Base-by-base conservation (phyloP, 2,888 invertebrate species). In the Orthosia gracilis region DNA sequence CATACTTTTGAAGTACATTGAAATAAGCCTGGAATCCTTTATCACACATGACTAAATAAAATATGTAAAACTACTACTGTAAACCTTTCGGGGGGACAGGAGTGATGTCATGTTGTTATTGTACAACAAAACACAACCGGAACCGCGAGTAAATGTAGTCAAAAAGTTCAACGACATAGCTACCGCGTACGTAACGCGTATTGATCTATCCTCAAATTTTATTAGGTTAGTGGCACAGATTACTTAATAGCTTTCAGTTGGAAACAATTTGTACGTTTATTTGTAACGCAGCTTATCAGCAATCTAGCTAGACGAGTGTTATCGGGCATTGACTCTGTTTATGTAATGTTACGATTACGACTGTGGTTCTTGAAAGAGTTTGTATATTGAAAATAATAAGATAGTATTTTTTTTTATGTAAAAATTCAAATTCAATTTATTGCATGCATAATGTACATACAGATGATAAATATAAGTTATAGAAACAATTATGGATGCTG, bases 211-310 rank as follows among this genome's bases (percentile, higher is more conserved):
- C 57, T 50, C 49, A 3, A 69, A 63, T 66, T 69, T 69, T 79
- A 79, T 79, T 79, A 54, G 78, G 80, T 79, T 63, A 79, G 26
- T 79, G 11, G 80, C 57, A 79, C 78, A 50, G 80, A 50, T 79
- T 79, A 50, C 45, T 69, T 63, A 69, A 67, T 69, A 50, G 52
- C 15, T 59, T 59, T 40, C 31, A 9, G 64, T 57, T 23, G 4
- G 3, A 13, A 54, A 18, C 13, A 2, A 40, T 69, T 54, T 64
- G 21, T 69, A 59, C 13, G 59, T 68, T 76, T 62, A 21, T 68
- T 7, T 21, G 76, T 76, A 57, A 69, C 11, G 31, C 54, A 50
- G 40, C 17, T 67, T 75, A 75, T 76, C 61, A 15, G 52, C 12
- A 61, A 54, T 40, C 15, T 49, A 63, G 26, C 26, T 15, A 45